These are phyloP conservation scores for Lateolabrax maculatus DNA, from an alignment of 2,797 vertebrate species.

Conservation along the genomic window DNA sequence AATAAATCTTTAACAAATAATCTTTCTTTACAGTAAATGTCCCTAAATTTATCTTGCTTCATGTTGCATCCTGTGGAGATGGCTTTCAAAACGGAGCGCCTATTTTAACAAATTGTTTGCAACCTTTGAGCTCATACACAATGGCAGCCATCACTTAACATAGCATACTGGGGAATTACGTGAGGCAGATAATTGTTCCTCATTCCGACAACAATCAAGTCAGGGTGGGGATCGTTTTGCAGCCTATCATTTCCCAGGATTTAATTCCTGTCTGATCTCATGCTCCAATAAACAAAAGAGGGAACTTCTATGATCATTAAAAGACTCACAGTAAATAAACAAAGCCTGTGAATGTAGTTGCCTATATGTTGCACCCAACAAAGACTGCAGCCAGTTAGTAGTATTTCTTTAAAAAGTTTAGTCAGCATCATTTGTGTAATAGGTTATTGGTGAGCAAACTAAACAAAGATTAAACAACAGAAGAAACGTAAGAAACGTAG, in stretches of 20 bases:
- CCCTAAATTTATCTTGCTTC: not conserved
- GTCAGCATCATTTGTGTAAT: not conserved
- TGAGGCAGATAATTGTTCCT: not conserved
- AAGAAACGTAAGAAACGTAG: not conserved
- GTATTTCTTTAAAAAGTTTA: not conserved
- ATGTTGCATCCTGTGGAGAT: not conserved
- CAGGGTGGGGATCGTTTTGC: not conserved
- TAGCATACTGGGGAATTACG: not conserved
- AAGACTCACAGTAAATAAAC: slow-evolving; percentile 3
- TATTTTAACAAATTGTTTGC: not conserved
- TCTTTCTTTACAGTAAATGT: too few relatives aligned
- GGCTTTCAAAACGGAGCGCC: too few relatives aligned
- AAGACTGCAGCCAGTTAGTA: not conserved
- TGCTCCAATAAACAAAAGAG: slow-evolving; percentile 22
- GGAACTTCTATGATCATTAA: slow-evolving; percentile 14
- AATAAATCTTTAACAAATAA: not conserved
- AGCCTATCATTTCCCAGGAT: not conserved
- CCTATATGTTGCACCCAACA: not conserved
- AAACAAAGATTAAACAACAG: not conserved
- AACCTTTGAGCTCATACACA: not conserved
- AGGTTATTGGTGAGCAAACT: not conserved
- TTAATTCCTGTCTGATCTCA: slow-evolving; percentile 24
- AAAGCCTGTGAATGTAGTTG: not conserved
- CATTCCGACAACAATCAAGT: not conserved
- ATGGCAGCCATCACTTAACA: not conserved